phyloP scores from a whole-genome alignment of 2,888 invertebrate genomes.

The Pecten maximus region DNA sequence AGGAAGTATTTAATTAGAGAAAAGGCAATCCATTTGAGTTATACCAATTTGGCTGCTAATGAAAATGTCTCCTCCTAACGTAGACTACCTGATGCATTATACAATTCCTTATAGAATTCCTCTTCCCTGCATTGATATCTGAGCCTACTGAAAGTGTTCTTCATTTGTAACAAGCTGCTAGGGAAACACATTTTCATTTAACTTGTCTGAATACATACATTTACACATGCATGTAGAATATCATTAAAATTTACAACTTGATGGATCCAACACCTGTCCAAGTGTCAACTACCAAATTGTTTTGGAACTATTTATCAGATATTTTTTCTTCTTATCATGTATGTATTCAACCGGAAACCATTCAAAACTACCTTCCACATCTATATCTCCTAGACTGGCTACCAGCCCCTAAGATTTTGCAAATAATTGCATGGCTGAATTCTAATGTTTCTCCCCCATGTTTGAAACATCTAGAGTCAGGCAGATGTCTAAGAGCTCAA shows the following conservation, averaged over 20 bases:
- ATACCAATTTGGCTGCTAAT: conserved; percentile 13
- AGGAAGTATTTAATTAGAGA: conserved; percentile 22
- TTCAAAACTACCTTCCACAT: neutral
- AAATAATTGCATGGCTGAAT: too few species aligned
- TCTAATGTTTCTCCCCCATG: too few species aligned
- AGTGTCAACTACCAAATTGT: neutral
- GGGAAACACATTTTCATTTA: neutral
- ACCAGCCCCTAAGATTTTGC: too few species aligned
- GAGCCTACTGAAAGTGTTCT: neutral
- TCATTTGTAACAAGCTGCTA: neutral
- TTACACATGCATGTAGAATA: neutral
- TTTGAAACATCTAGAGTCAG: too few species aligned
- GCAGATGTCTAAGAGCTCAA: too few species aligned
- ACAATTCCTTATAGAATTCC: neutral
- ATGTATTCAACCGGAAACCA: neutral
- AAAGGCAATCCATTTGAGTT: conserved; percentile 21
- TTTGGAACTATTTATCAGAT: neutral
- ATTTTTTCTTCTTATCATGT: neutral
- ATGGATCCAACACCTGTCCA: neutral
- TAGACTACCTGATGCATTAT: conserved; percentile 21
- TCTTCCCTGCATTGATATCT: neutral
- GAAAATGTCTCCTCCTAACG: conserved; percentile 9
- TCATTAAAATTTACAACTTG: neutral
- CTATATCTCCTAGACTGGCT: too few species aligned
- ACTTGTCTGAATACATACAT: neutral